These are phyloP conservation scores for Baccha elongata DNA, from an alignment of 2,888 invertebrate genomes.

Conservation along the genomic window DNA sequence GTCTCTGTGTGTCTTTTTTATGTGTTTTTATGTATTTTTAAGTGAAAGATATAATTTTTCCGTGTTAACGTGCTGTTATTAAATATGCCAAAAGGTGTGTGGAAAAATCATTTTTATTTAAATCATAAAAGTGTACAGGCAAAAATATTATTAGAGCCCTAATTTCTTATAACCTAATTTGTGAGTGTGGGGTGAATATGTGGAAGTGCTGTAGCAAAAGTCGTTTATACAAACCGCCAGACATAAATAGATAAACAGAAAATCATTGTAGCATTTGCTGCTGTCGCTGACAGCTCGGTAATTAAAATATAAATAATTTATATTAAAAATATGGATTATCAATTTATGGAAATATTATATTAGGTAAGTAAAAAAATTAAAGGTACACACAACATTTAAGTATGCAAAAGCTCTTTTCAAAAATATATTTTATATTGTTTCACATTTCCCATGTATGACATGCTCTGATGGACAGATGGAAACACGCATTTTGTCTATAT, in stretches of 20 bases:
- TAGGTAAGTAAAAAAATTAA: constrained; percentile 26
- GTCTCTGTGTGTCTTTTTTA: constrained; percentile 3
- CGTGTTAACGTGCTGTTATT: constrained; percentile 36
- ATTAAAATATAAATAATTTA: not conserved
- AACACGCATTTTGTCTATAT: constrained; percentile 39
- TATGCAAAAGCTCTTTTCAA: constrained; percentile 23
- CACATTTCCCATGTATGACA: constrained; percentile 32
- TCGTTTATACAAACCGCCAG: constrained; percentile 48
- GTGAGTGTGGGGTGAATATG: constrained; percentile 49
- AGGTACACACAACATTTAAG: constrained; percentile 9
- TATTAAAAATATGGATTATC: constrained; percentile 33
- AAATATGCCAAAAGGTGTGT: constrained; percentile 16
- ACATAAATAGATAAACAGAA: constrained; percentile 63
- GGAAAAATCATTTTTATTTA: constrained; percentile 11
- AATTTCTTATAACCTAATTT: constrained; percentile 58
- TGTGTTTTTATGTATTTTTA: constrained; percentile 14
- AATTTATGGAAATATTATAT: constrained; percentile 16
- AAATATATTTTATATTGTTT: constrained; percentile 26
- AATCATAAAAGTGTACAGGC: not conserved
- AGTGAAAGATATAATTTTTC: constrained; percentile 38
- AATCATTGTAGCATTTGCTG: constrained; percentile 27
- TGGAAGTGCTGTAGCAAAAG: constrained; percentile 48
- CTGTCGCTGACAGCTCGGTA: constrained; percentile 28
- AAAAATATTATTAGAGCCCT: constrained; percentile 29
- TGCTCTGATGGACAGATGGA: constrained; percentile 46